Evolutionary conservation across 1,140 invertebrate species (phyloP).

Genomic region (Aphidius ervi): DNA sequence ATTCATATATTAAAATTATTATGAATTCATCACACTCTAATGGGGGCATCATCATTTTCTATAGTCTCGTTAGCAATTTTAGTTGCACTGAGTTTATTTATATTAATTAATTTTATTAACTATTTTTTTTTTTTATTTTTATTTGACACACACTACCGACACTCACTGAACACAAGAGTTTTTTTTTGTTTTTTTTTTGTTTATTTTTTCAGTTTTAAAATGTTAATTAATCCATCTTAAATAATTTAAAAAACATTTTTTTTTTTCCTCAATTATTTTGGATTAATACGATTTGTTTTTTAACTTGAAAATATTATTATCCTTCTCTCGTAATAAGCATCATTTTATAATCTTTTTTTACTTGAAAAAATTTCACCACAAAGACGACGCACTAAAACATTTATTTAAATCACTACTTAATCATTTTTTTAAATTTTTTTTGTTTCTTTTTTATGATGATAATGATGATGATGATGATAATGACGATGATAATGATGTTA

Average conservation of each 20-base stretch:
- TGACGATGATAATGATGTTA: conserved; percentile 12
- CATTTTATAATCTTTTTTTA: no score
- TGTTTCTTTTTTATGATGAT: no score
- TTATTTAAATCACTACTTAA: no score
- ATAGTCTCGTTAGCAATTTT: conserved; percentile 16
- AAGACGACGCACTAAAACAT: no score
- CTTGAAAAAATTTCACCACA: no score
- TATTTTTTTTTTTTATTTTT: conserved; percentile 18
- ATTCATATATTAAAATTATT: background rate
- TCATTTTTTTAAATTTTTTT: no score
- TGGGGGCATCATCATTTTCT: background rate
- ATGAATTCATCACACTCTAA: background rate
- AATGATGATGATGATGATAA: background rate
- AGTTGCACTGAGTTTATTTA: conserved; percentile 21
- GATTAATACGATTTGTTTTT: no score
- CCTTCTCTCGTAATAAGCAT: no score
- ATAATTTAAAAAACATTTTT: conserved; percentile 1
- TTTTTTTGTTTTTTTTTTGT: conserved; percentile 25
- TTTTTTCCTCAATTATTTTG: conserved; percentile 17
- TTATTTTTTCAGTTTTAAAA: conserved; percentile 1
- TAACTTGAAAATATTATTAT: no score
- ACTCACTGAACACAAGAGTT: conserved; percentile 39
- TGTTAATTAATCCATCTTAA: background rate
- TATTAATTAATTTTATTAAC: conserved; percentile 1
- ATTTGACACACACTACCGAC: conserved; percentile 27